Evolutionary conservation across 2,888 invertebrate species (phyloP).

Genomic region (Lasioglossum figueresi): DNA sequence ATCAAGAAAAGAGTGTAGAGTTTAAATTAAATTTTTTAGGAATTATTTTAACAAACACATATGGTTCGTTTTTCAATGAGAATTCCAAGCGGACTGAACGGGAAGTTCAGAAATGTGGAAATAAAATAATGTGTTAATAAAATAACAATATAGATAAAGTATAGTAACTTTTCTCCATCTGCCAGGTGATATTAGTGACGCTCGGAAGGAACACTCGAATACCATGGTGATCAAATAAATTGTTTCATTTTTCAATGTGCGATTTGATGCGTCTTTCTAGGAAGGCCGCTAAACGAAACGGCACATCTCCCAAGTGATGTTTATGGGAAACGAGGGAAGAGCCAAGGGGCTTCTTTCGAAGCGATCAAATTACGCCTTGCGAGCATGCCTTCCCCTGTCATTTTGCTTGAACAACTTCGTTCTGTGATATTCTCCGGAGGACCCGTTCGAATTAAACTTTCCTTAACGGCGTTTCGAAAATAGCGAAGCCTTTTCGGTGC

Average conservation of each 20-base stretch:
- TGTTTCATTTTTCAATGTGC: not conserved
- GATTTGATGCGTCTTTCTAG: not conserved
- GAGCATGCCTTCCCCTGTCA: constrained; percentile 29
- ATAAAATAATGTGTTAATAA: no score
- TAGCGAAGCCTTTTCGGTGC: not conserved
- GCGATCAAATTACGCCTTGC: constrained; percentile 58
- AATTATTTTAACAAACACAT: no score
- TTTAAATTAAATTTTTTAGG: no score
- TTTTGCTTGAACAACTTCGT: constrained; percentile 38
- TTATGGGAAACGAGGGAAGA: constrained; percentile 45
- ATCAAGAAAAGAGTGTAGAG: no score
- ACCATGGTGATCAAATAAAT: not conserved
- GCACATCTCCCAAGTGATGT: constrained; percentile 41
- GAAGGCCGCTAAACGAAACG: constrained; percentile 34
- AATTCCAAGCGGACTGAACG: no score
- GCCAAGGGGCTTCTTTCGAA: constrained; percentile 40
- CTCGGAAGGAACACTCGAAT: not conserved
- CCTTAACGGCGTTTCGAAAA: constrained; percentile 4
- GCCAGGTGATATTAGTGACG: no score
- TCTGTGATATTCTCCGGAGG: constrained; percentile 28
- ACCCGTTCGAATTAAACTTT: constrained; percentile 50
- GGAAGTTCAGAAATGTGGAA: no score
- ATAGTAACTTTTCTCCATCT: no score
- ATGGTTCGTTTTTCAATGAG: no score
- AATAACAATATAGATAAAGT: no score